A percentile compares a stretch with the other conserved stretches of the same genome.
Evolutionary conservation across 2,888 invertebrate genomes (phyloP).

Genomic region (Vesta saturnalis): DNA sequence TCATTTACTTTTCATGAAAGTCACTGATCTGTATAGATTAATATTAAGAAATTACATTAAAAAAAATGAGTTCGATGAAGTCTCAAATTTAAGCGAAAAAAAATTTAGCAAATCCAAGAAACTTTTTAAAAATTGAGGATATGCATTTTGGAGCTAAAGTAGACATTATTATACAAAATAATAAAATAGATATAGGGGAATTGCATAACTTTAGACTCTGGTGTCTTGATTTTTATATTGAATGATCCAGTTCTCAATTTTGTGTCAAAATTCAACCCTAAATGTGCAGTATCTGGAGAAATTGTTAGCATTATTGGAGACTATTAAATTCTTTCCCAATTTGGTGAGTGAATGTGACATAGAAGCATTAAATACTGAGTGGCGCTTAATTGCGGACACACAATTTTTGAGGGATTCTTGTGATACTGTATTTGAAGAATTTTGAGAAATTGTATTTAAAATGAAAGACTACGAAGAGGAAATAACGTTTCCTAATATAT

Average conservation of each 20-base stretch:
- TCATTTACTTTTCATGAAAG: neutral
- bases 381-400: slow-evolving; percentile 6
- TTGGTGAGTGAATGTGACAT: slow-evolving; percentile 1
- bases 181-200: too few species aligned
- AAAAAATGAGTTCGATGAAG: neutral
- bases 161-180: too few species aligned
- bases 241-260: neutral
- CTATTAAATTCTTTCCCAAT: neutral
- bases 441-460: slow-evolving; percentile 8
- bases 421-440: neutral
- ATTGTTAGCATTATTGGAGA: neutral
- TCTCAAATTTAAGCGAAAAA: neutral
- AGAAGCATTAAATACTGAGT: slow-evolving; percentile 19
- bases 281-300: neutral
- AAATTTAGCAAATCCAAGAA: too few species aligned
- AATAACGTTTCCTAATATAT: slow-evolving; percentile 12
- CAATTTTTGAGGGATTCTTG: neutral
- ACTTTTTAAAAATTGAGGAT: neutral
- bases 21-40: neutral
- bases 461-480: slow-evolving; percentile 9
- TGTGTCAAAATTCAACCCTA: neutral
- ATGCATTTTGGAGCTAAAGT: neutral
- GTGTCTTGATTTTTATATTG: neutral
- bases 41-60: neutral
- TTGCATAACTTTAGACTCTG: neutral